Percentiles rank a stretch among this genome's conserved stretches.
phyloP scores from a whole-genome alignment of 2,888 invertebrate genomes.

The Oeneis ivallda region DNA sequence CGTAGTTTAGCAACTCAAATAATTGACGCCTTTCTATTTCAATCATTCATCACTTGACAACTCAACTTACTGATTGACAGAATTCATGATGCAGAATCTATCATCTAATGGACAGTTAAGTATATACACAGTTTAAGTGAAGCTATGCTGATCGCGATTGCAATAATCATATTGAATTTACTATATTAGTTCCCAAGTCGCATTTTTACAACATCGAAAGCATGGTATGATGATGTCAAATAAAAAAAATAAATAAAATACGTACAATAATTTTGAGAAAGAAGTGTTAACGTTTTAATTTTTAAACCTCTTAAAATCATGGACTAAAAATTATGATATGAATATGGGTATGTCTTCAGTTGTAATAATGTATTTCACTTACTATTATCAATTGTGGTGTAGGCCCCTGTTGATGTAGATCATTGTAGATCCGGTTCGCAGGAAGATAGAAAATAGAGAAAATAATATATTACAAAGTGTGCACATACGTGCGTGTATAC shows the following conservation, averaged over 20 bases:
- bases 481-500: slow-evolving; percentile 14
- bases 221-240: background rate
- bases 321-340: background rate
- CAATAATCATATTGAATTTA: background rate
- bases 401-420: slow-evolving; percentile 65
- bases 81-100: too few species aligned
- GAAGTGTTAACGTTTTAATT: background rate
- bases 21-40: too few species aligned
- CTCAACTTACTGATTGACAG: too few species aligned
- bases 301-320: background rate
- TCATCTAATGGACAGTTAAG: too few species aligned
- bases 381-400: slow-evolving; percentile 79
- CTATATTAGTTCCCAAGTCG: too few species aligned
- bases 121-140: background rate
- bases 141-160: background rate
- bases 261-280: background rate
- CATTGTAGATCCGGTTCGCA: slow-evolving; percentile 45
- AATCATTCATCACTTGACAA: too few species aligned
- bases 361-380: slow-evolving; percentile 52
- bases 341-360: background rate
- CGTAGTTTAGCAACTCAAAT: too few species aligned
- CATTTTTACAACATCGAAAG: slow-evolving; percentile 12
- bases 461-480: slow-evolving; percentile 46
- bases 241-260: background rate
- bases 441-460: slow-evolving; percentile 58